Evolutionary conservation across 2,113 vertebrate species (phyloP), one percentile per base, ranked within the genome.

Genomic region (Tautogolabrus adspersus): DNA sequence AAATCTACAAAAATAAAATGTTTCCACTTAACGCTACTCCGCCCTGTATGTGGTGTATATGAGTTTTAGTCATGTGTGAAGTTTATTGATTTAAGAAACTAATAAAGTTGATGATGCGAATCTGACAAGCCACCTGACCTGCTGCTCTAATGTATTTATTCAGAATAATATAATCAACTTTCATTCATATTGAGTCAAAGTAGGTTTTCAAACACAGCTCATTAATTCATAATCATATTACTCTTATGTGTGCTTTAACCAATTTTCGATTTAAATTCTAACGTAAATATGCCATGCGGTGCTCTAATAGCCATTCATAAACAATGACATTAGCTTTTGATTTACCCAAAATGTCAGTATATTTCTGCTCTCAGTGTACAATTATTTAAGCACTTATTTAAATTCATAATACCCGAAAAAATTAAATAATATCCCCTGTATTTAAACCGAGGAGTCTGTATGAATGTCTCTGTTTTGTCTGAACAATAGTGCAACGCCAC

Each of bases 81-180:
- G 2, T 10, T 10, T 9, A 10, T 42, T 11, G 6, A 11, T 42
- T 16, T 49, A 8, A 18, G 15, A 49, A 49, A 8, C 47, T 52
- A 52, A 49, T 18, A 6, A 19, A 52, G 49, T n/a, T 52, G 1
- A 9, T 52, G 0, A n/a, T 3, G 10, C 1, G 21, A 42, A 6
- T 68, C 0, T 64, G 34, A 44, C 13, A 38, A 55, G 10, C 47
- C 76, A 65, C 70, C 46, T 75, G 65, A 64, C 19, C 26, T 22
- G 70, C 21, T 63, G 40, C 3, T 40, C 8, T 3, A 56, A 62
- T 18, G 30, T 55, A 42, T 13, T 66, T 21, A 7, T 6, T 19
- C 18, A 38, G 26, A 38, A 7, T 5, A 56, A 11, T 12, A 64
- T 37, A 6, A 40, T 21, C n/a, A 52, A 52, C 44, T 23, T 12